phyloP scores from a whole-genome alignment of 2,113 vertebrate genomes.

The Lichenostomus cassidix region DNA sequence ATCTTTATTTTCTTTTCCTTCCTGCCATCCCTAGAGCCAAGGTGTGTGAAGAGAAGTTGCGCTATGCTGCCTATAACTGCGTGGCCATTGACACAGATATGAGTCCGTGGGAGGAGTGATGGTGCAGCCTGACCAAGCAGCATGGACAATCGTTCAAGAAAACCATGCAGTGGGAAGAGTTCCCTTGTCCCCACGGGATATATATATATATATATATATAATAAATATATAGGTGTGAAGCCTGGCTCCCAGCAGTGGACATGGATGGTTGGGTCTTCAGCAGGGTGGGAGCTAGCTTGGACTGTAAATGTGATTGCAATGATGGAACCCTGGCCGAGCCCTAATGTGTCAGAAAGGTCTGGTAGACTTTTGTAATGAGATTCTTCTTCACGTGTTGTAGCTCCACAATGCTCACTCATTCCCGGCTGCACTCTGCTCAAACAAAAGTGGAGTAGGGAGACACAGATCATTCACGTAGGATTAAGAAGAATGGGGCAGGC shows the following conservation, averaged over 20 bases:
- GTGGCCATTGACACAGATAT: conserved; percentile 98
- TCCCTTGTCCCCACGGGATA: not conserved
- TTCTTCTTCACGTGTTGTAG: not conserved
- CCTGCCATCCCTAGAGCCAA: conserved; percentile 80
- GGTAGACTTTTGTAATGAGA: not conserved
- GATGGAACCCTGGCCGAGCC: not conserved
- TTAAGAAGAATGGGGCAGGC: not conserved
- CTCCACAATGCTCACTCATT: not conserved
- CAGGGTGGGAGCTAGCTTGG: not conserved
- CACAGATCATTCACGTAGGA: not conserved
- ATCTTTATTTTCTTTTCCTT: not conserved
- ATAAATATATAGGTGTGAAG: conserved; percentile 48
- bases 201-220: conserved; percentile 58
- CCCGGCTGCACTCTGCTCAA: not conserved
- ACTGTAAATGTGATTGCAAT: not conserved
- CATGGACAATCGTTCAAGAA: not conserved
- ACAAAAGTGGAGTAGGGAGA: not conserved
- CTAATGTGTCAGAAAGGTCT: not conserved
- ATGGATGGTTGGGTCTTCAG: not conserved
- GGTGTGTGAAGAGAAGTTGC: conserved; percentile 94
- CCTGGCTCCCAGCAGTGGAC: not conserved
- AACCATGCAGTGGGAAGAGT: not conserved
- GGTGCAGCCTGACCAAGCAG: not conserved
- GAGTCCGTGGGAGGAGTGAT: conserved; percentile 97
- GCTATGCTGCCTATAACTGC: conserved; percentile 96